Conservation (phyloP, 2,113 vertebrate genomes). For the Lethenteron camtschaticum region DNA sequence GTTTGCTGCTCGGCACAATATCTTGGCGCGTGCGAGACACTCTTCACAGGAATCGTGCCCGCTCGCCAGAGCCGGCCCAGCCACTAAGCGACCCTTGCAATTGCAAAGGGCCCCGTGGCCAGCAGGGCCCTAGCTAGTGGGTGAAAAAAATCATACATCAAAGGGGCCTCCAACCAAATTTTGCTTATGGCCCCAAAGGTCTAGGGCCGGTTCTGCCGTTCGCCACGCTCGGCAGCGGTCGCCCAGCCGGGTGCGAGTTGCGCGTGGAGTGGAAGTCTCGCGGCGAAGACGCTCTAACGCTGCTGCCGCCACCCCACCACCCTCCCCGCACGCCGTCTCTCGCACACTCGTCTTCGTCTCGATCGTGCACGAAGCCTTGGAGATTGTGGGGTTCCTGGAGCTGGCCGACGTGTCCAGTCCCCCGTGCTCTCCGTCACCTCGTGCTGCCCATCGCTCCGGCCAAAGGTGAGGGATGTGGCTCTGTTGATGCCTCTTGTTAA, state of each 20-base stretch:
- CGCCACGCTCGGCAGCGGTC: not conserved
- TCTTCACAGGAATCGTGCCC: no score
- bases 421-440: constrained; percentile 85
- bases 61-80: no score
- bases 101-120: no score
- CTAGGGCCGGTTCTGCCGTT: not conserved
- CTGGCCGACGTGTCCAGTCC: constrained; percentile 91
- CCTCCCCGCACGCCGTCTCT: no score
- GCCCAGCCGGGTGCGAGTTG: not conserved
- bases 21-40: no score
- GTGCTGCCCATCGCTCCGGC: constrained; percentile 81
- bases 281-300: not conserved
- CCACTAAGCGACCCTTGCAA: no score
- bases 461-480: constrained; percentile 44
- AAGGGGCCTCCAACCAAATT: no score
- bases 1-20: no score
- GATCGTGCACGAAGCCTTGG: constrained; percentile 36
- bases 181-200: not conserved
- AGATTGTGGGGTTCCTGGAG: constrained; percentile 90
- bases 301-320: not conserved
- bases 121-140: no score
- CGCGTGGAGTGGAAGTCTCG: not conserved
- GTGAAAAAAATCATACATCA: no score
- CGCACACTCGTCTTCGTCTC: no score
- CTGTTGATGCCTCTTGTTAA: not conserved